Percentiles rank a stretch among this genome's conserved stretches.
These are phyloP conservation scores for Reticulitermes lucifugus DNA, from an alignment of 2,888 invertebrate genomes.

Conservation along the genomic window DNA sequence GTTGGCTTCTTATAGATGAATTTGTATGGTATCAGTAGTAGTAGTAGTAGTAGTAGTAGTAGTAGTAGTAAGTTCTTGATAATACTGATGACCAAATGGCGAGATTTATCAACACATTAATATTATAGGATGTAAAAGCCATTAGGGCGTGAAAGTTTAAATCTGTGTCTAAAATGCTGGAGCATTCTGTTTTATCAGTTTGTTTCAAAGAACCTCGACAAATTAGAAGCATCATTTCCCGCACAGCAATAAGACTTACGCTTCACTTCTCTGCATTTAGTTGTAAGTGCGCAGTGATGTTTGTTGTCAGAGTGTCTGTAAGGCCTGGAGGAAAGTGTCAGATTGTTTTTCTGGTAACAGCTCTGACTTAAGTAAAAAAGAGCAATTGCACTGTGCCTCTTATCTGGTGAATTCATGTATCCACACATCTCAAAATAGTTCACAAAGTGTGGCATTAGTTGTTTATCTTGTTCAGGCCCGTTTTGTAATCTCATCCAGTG, in stretches of 20 bases:
- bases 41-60: background rate
- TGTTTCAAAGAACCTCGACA: background rate
- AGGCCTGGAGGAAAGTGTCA: no score
- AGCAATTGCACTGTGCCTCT: no score
- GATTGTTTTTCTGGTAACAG: no score
- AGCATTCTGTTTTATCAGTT: background rate
- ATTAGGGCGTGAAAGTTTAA: slow-evolving; percentile 1
- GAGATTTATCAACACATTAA: background rate
- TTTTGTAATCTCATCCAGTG: no score
- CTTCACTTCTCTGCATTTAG: background rate
- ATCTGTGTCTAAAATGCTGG: background rate
- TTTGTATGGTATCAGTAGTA: slow-evolving; percentile 6
- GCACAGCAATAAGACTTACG: background rate
- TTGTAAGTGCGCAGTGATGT: background rate
- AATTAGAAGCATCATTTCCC: background rate
- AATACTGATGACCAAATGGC: background rate
- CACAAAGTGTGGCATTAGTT: no score
- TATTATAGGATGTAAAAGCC: background rate
- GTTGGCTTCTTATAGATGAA: background rate
- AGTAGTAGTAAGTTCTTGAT: background rate
- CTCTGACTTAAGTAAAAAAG: no score
- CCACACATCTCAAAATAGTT: no score
- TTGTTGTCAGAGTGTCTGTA: background rate
- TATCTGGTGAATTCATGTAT: no score
- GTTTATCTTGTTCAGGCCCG: no score